Base-by-base conservation (phyloP, 2,888 invertebrate species). In the Cybosia mesomella region DNA sequence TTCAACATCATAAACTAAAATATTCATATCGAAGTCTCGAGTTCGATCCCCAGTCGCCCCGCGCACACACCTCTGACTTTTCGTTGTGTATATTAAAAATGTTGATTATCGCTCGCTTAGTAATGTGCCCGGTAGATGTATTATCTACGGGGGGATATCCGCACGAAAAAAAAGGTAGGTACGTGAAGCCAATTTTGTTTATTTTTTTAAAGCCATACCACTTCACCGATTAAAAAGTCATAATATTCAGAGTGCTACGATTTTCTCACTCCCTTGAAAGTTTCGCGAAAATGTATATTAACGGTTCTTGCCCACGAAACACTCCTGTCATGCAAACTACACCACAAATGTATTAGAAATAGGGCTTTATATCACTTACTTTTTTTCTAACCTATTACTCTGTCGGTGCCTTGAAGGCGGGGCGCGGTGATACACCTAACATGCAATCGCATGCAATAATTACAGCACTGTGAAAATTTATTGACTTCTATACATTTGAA, bases 401-500 rank as follows among this genome's bases (percentile, higher is more conserved):
- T 75, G 76, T 64, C 65, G 54, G 76, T 62, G n/a, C 68, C 63
- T 15, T 7, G 55, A 68, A 79, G 79, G 81, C 79, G 79, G 72
- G 79, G 79, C 77, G 63, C 58, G 79, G 58, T 79, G 81, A 81
- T 76, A 76, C 65, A 34, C 43, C 66, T 32, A 28, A 70, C 79
- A 81, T 79, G 79, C 79, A 76, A 68, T 49, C 39, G 65, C 53
- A 18, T n/a, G 70, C 58, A 67, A 79, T 78, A 72, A 79, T 73
- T 75, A 79, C 75, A 67, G 61, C 39, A 32, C 57, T 21, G 69
- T 67, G 62, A 66, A 77, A 73, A 70, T 65, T 36, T 65, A 78
- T 80, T 67, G 71, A 75, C 43, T 68, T 68, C 60, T 66, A 76
- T 61, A 61, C 15, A 34, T 60, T 54, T 39, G 15, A 59, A 54